Conservation (phyloP, 1,140 invertebrate species). For the Penaeus chinensis region DNA sequence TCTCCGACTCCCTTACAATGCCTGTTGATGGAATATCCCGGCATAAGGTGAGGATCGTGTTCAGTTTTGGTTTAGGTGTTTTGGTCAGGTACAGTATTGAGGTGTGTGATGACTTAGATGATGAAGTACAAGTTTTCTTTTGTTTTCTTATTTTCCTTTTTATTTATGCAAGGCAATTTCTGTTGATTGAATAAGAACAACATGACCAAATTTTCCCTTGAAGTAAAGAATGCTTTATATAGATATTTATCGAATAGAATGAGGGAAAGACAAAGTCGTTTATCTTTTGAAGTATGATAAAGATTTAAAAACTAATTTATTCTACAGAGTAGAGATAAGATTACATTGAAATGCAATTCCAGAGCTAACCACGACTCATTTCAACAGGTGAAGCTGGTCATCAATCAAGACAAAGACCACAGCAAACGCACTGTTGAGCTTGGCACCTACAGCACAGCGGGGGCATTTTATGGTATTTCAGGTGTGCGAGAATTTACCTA, state of each 20-base stretch:
- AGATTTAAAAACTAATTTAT: too few relatives aligned
- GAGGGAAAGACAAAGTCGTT: too few relatives aligned
- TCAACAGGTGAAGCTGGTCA: constrained; percentile 64
- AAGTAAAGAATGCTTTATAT: too few relatives aligned
- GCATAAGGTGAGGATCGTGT: constrained; percentile 55
- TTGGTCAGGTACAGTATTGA: too few relatives aligned
- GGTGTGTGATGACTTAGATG: too few relatives aligned
- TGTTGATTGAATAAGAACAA: not conserved
- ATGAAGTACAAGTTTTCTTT: not conserved
- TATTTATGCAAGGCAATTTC: not conserved
- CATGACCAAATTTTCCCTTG: too few relatives aligned
- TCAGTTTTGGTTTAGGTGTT: not conserved
- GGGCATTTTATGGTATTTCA: constrained; percentile 68
- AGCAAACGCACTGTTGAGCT: constrained; percentile 68
- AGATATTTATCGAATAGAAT: too few relatives aligned
- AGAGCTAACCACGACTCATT: not conserved
- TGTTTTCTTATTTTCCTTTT: not conserved
- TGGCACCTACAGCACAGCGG: constrained; percentile 66
- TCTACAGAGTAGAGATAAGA: too few relatives aligned
- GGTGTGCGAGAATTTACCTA: constrained; percentile 66
- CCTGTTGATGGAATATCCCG: constrained; percentile 72
- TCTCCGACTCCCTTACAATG: constrained; percentile 73
- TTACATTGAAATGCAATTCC: too few relatives aligned
- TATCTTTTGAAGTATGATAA: too few relatives aligned
- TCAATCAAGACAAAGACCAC: constrained; percentile 70